A percentile compares a stretch with the other conserved stretches of the same genome.
phyloP scores from a whole-genome alignment of 2,797 vertebrate species.

The Lagodon rhomboides region DNA sequence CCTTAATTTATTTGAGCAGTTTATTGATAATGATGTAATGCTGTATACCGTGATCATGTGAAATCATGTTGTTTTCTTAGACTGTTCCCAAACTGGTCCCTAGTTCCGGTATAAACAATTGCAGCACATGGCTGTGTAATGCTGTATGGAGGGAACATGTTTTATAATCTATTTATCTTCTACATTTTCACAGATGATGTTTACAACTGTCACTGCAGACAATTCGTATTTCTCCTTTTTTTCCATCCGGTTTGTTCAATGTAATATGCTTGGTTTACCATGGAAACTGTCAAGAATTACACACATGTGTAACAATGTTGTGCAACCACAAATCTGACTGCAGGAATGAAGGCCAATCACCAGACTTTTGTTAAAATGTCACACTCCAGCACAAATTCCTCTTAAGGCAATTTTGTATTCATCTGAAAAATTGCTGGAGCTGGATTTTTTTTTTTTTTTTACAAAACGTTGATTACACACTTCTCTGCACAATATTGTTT shows the following conservation, averaged over 20 bases:
- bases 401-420: constrained; percentile 27
- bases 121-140: not conserved
- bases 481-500: constrained; percentile 26
- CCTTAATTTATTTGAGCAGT: too few species aligned
- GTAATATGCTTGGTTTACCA: constrained; percentile 9
- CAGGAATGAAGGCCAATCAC: constrained; percentile 22
- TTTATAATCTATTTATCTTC: constrained; percentile 4
- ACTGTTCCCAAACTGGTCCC: too few species aligned
- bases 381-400: constrained; percentile 32
- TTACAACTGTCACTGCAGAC: not conserved
- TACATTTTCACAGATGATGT: not conserved
- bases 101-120: too few species aligned
- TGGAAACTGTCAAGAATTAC: constrained; percentile 33
- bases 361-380: constrained; percentile 25
- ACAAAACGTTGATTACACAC: constrained; percentile 28
- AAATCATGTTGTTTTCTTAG: too few species aligned
- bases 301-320: not conserved
- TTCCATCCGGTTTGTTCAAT: constrained; percentile 1
- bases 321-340: constrained; percentile 26
- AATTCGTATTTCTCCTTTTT: constrained; percentile 4
- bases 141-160: not conserved
- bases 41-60: too few species aligned
- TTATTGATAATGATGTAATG: too few species aligned
- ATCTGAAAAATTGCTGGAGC: constrained; percentile 22
- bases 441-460: not conserved